A percentile compares a stretch with the other conserved stretches of the same genome.
phyloP scores from a whole-genome alignment of 2,888 invertebrate species.

The Mesoligia furuncula region DNA sequence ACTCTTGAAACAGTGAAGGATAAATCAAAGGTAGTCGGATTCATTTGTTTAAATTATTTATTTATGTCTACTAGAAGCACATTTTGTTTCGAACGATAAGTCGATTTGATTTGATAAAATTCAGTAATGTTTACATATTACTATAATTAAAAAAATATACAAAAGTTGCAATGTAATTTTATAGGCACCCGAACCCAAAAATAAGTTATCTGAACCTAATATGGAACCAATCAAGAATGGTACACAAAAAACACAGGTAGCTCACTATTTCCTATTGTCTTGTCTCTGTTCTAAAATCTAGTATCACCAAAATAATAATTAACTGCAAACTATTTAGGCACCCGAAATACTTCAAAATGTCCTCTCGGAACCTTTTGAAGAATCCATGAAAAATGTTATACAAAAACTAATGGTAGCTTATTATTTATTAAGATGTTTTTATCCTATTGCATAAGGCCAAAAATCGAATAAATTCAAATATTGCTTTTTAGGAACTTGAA shows the following conservation, averaged over 20 bases:
- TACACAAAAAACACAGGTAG: slow-evolving; percentile 24
- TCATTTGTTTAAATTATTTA: no score
- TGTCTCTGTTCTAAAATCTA: background rate
- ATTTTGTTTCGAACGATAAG: no score
- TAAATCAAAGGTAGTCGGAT: slow-evolving; percentile 23
- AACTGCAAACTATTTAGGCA: slow-evolving; percentile 16
- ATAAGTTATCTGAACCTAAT: slow-evolving; percentile 8
- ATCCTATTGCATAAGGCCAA: no score
- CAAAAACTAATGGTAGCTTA: slow-evolving; percentile 35
- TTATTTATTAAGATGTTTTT: no score
- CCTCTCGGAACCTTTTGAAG: slow-evolving; percentile 22
- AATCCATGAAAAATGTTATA: slow-evolving; percentile 19
- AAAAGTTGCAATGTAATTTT: no score
- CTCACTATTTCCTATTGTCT: background rate
- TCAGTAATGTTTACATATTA: no score
- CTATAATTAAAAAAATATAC: no score
- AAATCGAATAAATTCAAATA: background rate
- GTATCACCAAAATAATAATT: background rate
- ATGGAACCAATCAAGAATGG: slow-evolving; percentile 1
- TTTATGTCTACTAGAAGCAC: no score
- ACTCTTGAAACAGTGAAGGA: slow-evolving; percentile 13
- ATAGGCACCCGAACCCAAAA: slow-evolving; percentile 16
- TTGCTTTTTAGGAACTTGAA: slow-evolving; percentile 29
- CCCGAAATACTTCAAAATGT: slow-evolving; percentile 9
- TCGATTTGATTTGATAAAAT: no score